A percentile compares a stretch with the other conserved stretches of the same genome.
These are phyloP conservation scores for Lycocerus yunnanus DNA, from an alignment of 2,888 invertebrate species.

Conservation along the genomic window DNA sequence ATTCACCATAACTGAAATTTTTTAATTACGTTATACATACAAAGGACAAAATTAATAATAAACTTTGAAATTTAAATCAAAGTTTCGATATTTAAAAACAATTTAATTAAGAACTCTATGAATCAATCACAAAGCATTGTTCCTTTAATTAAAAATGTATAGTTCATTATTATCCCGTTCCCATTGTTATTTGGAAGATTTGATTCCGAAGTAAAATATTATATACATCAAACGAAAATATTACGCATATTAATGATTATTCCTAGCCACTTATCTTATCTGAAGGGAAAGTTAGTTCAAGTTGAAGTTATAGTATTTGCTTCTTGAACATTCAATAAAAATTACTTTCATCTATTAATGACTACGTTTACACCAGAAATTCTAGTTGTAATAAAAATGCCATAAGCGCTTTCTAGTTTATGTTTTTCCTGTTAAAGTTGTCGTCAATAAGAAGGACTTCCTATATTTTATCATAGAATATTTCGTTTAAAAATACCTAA, in stretches of 20 bases:
- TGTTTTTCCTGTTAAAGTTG: neutral
- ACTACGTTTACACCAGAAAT: neutral
- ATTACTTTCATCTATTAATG: slow-evolving; percentile 2
- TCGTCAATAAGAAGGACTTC: neutral
- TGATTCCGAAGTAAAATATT: neutral
- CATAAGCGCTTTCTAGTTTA: neutral
- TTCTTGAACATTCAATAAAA: neutral
- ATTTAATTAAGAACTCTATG: neutral
- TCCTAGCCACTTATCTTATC: neutral
- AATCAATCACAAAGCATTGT: neutral
- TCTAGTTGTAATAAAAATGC: neutral
- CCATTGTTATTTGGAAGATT: neutral
- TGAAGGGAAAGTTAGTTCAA: neutral
- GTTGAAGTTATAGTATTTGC: neutral
- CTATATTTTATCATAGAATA: no score
- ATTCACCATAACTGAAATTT: no score
- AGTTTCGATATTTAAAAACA: no score
- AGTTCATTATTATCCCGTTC: neutral
- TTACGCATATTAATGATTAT: neutral
- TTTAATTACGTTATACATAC: no score
- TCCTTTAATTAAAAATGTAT: neutral
- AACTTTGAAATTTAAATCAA: no score
- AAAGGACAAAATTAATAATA: no score
- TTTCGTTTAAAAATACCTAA: no score
- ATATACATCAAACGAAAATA: neutral